A percentile compares a stretch with the other conserved stretches of the same genome.
phyloP scores from a whole-genome alignment of 2,888 invertebrate species.

The Rhamnusium bicolor region DNA sequence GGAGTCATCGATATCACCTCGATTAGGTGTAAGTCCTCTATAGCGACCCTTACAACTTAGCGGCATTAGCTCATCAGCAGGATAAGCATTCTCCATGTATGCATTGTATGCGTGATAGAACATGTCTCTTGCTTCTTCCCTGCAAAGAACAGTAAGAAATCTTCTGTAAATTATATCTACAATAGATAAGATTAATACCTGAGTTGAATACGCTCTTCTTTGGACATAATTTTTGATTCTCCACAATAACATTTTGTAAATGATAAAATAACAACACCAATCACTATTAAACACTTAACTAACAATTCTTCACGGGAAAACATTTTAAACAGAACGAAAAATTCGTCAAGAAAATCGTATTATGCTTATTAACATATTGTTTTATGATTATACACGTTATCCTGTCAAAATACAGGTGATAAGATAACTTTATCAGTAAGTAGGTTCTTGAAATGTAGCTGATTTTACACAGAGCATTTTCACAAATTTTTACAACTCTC shows the following conservation, averaged over 20 bases:
- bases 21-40: conserved; percentile 89
- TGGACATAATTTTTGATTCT: conserved; percentile 56
- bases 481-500: conserved; percentile 17
- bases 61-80: conserved; percentile 99
- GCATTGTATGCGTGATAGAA: conserved; percentile 97
- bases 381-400: conserved; percentile 41
- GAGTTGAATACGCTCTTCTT: conserved; percentile 54
- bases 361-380: conserved; percentile 60
- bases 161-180: not conserved
- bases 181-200: conserved; percentile 49
- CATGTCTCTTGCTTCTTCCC: conserved; percentile 94
- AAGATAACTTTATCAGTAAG: conserved; percentile 46
- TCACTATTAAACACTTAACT: conserved; percentile 48
- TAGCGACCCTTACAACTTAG: conserved; percentile 94
- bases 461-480: not conserved
- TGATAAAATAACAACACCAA: conserved; percentile 46
- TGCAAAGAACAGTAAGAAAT: conserved; percentile 68
- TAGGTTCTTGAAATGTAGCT: not conserved
- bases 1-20: conserved; percentile 97
- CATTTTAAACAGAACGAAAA: conserved; percentile 57
- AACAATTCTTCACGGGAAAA: conserved; percentile 54
- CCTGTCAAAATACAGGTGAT: conserved; percentile 50
- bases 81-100: conserved; percentile 98
- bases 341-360: conserved; percentile 60
- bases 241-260: conserved; percentile 50